Conservation (phyloP, 2,113 vertebrate species). For the Alexandromys fortis region DNA sequence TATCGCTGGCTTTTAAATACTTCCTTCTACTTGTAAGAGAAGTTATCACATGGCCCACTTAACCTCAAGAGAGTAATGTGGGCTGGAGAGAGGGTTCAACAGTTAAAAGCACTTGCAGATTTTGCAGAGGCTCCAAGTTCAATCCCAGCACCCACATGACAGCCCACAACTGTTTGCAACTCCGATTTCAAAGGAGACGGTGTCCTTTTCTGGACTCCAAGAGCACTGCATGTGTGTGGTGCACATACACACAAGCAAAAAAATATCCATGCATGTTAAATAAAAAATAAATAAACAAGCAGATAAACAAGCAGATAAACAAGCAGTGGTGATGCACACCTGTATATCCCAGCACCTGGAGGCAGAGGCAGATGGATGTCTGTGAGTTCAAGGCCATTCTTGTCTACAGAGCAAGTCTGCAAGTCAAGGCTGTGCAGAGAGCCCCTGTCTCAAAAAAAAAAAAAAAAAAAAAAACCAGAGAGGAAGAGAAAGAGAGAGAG, state of each 20-base stretch:
- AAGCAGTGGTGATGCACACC: background rate
- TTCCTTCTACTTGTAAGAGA: background rate
- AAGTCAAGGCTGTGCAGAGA: background rate
- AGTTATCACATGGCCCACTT: background rate
- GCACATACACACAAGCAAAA: background rate
- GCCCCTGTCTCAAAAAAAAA: no score
- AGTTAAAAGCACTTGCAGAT: background rate
- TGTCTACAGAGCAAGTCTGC: background rate
- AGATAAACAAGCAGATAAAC: no score
- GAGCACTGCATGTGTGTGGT: background rate
- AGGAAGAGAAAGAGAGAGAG: no score
- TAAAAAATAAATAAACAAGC: background rate
- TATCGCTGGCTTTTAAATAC: slow-evolving; percentile 2
- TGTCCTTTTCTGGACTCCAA: background rate
- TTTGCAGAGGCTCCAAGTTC: background rate
- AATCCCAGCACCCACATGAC: background rate
- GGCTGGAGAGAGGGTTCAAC: background rate
- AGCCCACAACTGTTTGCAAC: background rate
- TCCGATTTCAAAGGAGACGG: background rate
- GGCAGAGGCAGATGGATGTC: background rate
- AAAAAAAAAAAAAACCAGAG: no score
- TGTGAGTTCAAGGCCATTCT: background rate
- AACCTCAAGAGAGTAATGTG: background rate
- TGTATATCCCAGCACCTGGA: background rate
- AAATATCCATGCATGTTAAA: background rate